Conservation (phyloP, 2,888 invertebrate species). For the Endotricha flammealis region DNA sequence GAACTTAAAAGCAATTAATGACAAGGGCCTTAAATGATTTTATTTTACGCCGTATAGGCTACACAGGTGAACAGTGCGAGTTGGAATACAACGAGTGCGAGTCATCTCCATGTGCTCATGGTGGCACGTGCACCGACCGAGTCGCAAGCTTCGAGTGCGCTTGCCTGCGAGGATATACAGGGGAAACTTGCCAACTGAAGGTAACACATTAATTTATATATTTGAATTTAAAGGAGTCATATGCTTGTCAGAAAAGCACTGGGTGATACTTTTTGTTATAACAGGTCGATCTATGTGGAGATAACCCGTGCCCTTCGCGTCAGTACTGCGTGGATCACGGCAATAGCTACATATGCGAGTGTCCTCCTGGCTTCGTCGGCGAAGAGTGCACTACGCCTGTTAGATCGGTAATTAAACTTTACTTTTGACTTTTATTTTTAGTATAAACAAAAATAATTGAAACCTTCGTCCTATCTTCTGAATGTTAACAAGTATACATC, state of each 20-base stretch:
- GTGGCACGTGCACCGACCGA: slow-evolving; percentile 85
- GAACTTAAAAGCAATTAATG: no score
- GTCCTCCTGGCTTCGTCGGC: slow-evolving; percentile 83
- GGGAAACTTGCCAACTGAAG: slow-evolving; percentile 84
- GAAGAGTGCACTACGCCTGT: slow-evolving; percentile 83
- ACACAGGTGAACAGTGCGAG: slow-evolving; percentile 85
- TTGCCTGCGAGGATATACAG: slow-evolving; percentile 84
- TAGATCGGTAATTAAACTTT: slow-evolving; percentile 77
- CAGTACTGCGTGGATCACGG: slow-evolving; percentile 85
- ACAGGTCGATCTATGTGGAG: slow-evolving; percentile 83
- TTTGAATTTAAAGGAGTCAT: no score
- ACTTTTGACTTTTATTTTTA: no score
- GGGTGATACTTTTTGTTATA: no score
- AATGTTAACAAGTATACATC: no score
- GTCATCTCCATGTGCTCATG: slow-evolving; percentile 85
- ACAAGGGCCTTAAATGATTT: no score
- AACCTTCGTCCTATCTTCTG: no score
- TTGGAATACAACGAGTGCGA: slow-evolving; percentile 87
- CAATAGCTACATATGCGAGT: slow-evolving; percentile 86
- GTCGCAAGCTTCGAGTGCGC: slow-evolving; percentile 83
- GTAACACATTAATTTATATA: slow-evolving; percentile 41
- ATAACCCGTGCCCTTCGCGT: slow-evolving; percentile 82
- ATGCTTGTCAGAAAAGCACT: no score
- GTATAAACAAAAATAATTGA: no score
- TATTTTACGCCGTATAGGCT: no score